Conservation (phyloP, 2,113 vertebrate genomes). For the Oreocharis arfaki region DNA sequence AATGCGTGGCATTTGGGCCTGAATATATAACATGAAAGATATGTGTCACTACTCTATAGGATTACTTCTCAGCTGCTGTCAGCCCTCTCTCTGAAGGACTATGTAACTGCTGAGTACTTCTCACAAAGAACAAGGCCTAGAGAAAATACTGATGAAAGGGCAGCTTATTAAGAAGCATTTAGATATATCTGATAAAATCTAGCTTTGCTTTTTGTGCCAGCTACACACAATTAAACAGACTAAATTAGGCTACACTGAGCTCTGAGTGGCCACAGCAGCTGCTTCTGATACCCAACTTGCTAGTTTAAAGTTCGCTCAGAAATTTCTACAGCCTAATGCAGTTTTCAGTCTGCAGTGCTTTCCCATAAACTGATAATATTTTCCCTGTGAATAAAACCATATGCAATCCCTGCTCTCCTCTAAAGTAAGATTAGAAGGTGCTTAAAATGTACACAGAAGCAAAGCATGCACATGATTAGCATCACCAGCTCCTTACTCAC, state of each 20-base stretch:
- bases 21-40: not conserved
- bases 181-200: not conserved
- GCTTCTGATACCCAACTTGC: not conserved
- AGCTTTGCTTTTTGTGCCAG: not conserved
- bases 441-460: not conserved
- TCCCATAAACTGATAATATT: not conserved
- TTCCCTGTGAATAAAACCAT: not conserved
- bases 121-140: not conserved
- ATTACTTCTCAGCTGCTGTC: not conserved
- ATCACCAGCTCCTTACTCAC: not conserved
- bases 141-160: conserved; percentile 1
- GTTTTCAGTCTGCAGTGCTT: not conserved
- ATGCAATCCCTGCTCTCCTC: not conserved
- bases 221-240: conserved; percentile 15
- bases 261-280: not conserved
- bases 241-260: not conserved
- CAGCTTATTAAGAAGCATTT: conserved; percentile 12
- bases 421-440: not conserved
- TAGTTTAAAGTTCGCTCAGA: not conserved
- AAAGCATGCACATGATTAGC: not conserved
- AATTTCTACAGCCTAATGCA: not conserved
- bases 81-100: conserved; percentile 2
- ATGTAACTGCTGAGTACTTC: conserved; percentile 1
- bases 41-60: conserved; percentile 16
- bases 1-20: not conserved